Base-by-base conservation (phyloP, 2,797 vertebrate genomes). In the Danio aesculapii region DNA sequence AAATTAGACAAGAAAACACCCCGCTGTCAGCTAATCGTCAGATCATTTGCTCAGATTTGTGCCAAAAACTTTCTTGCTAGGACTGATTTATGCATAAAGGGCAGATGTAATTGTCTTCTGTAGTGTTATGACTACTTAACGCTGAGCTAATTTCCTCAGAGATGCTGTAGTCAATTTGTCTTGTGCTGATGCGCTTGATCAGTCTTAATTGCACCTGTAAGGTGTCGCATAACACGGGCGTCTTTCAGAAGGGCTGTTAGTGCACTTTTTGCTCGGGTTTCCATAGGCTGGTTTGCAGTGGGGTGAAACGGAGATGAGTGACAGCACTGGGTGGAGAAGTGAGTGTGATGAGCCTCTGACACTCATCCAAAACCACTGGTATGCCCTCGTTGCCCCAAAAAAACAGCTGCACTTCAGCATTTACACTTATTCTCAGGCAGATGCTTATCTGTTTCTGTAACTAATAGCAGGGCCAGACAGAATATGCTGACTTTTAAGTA, bases 251-350 rank as follows among this genome's bases (percentile, higher is more conserved):
- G 68, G 90, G 85, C 86, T 92, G 92, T 92, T 91, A 91, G 90
- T 86, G 85, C 86, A 89, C 89, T 92, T 93, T 93, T 90, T 83
- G 90, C 88, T 91, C 91, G 93, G 90, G 89, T 86, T 92, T 87
- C 87, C 70, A 91, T 93, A 92, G 92, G 90, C 89, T 86, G 92
- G 83, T 83, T 90, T 81, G 91, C 92, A 89, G 89, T 89, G 91
- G 92, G 86, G 92, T 86, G 87, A 91, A 94, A 95, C 92, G 79
- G 91, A 86, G 94, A 92, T 92, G 94, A 95, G 90, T 94, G 94
- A 94, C 91, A 87, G 89, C 76, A 83, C 30, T 59, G 77, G 82
- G 73, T 86, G 84, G 79, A 85, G 55, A 46, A 69, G 84, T 83
- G 75, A 68, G 83, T 82, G 70, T 89, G 90, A 93, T 70, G 78